Conservation (phyloP, 2,113 vertebrate genomes). For the Penelope pileata region DNA sequence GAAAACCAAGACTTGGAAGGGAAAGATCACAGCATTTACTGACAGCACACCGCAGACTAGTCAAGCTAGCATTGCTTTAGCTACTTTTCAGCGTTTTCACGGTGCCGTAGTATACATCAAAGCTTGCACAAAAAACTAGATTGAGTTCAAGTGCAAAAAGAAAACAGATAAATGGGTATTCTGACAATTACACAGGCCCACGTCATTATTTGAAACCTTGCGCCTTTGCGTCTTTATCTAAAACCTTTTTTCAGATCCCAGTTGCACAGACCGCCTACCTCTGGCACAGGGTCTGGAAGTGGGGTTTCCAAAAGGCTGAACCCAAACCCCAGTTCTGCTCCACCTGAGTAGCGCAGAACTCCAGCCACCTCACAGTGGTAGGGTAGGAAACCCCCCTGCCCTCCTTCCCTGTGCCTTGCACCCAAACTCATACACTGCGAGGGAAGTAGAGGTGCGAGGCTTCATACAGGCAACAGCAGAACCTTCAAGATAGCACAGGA, state of each 20-base stretch:
- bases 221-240: rapidly evolving
- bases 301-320: neutral
- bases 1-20: slow-evolving; percentile 7
- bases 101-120: neutral
- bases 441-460: neutral
- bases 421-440: neutral
- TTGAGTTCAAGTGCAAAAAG: neutral
- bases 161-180: neutral
- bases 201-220: neutral
- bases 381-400: neutral
- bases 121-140: neutral
- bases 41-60: neutral
- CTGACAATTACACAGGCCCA: neutral
- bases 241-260: neutral
- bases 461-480: neutral
- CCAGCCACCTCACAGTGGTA: rapidly evolving
- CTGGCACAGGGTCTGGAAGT: neutral
- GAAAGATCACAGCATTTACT: slow-evolving; percentile 29
- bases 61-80: neutral
- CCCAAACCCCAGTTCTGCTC: neutral
- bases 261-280: neutral
- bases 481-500: neutral
- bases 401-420: neutral
- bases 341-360: rapidly evolving
- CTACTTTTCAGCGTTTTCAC: neutral